These are phyloP conservation scores for Pseudomyrmex gracilis DNA, from an alignment of 1,140 invertebrate genomes.

Conservation along the genomic window DNA sequence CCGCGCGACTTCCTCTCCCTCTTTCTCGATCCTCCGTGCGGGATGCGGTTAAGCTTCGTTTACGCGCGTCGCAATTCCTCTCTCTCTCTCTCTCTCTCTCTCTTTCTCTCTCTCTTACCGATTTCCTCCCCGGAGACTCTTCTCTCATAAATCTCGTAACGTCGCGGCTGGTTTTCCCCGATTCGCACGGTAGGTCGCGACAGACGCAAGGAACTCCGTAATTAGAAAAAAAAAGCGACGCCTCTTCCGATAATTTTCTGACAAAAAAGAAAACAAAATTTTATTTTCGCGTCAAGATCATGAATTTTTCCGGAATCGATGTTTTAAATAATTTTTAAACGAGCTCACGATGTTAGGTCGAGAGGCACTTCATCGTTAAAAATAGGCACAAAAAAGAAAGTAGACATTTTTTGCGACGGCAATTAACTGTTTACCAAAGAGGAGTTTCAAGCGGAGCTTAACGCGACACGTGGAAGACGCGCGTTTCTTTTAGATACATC, in stretches of 20 bases:
- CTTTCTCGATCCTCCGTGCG: conserved; percentile 28
- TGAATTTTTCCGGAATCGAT: neutral
- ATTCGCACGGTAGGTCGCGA: conserved; percentile 49
- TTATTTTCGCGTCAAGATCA: neutral
- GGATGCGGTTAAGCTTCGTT: conserved; percentile 80
- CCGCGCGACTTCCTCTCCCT: conserved; percentile 8
- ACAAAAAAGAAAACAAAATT: neutral
- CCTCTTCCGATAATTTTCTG: neutral
- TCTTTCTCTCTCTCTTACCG: conserved; percentile 46
- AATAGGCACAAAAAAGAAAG: conserved; percentile 7
- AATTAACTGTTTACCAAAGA: conserved; percentile 35
- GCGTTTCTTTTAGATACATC: conserved; percentile 38
- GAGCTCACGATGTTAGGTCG: neutral
- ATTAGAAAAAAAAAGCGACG: conserved; percentile 50
- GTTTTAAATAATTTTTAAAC: conserved; percentile 11
- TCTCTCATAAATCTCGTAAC: conserved; percentile 55
- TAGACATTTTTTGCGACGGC: neutral
- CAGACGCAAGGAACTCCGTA: conserved; percentile 41
- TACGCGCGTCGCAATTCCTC: conserved; percentile 80
- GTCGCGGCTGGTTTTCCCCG: conserved; percentile 14
- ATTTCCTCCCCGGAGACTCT: conserved; percentile 71
- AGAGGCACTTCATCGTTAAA: neutral
- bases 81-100: conserved; percentile 34
- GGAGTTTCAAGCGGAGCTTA: neutral
- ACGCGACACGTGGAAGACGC: conserved; percentile 2